Evolutionary conservation across 2,113 vertebrate genomes (phyloP), one percentile per base, ranked within the genome.

Genomic region (Amblyornis subalaris): DNA sequence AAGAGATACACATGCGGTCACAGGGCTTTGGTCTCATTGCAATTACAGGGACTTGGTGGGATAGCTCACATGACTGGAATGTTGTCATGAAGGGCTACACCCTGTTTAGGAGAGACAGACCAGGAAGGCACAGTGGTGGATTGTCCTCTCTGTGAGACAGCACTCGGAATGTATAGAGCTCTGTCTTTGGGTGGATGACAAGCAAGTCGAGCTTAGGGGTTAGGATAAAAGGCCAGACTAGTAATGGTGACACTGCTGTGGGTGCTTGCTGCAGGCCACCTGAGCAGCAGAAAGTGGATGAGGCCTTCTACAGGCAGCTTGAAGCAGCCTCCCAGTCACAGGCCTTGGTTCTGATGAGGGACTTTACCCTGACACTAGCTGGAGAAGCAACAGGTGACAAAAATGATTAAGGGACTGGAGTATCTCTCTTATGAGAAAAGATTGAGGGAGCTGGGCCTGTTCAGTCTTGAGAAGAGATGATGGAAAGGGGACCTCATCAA

Each of bases 11-110:
- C 50, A 7, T 74, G 53, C 47, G 38, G 45, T 53, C 20, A 53
- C 44, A 53, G 33, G 20, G 45, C 53, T 67, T 66, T 38, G 23
- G 29, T 29, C 44, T 66, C 36, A 20, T 7, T 60, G 69, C 24
- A 23, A 4, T 45, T 58, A 51, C 1, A 0, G 33, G 50, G 26
- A 66, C 2, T 1, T 66, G 45, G 19, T n/a, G 51, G 44, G 60
- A 51, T 28, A 81, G 16, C 38, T 58, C 28, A 19, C 10, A n/a
- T 44, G 51, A 38, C 26, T 73, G 36, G 45, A 58, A 25, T 28
- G 36, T 23, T 72, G 50, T 51, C 28, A 17, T 44, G 26, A 45
- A 38, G 23, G 60, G 36, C 44, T 50, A 26, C 1, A 1, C 17
- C 12, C 44, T 60, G 8, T 36, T 58, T 58, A 38, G n/a, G 13